Evolutionary conservation across 2,888 invertebrate genomes (phyloP).

Genomic region (Atrina japonica): DNA sequence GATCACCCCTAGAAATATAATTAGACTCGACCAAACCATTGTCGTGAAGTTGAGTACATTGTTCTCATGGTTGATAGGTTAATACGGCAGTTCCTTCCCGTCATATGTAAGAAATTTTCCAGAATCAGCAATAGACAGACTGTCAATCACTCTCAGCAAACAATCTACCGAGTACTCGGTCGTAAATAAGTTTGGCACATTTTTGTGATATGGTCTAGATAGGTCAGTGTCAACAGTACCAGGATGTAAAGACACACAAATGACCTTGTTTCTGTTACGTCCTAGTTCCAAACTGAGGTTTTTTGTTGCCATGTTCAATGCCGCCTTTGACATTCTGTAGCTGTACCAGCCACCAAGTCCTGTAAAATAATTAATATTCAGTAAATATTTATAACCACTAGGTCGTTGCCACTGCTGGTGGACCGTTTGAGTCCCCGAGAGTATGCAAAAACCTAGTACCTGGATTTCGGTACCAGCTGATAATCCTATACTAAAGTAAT

Average conservation of each 20-base stretch:
- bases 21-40: too few relatives aligned
- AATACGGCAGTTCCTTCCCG: slow-evolving; percentile 62
- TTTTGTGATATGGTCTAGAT: slow-evolving; percentile 71
- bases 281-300: slow-evolving; percentile 71
- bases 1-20: too few relatives aligned
- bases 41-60: too few relatives aligned
- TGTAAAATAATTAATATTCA: slow-evolving; percentile 43
- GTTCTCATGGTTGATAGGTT: too few relatives aligned
- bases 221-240: slow-evolving; percentile 73
- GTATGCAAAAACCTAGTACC: too few relatives aligned
- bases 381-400: too few relatives aligned
- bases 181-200: slow-evolving; percentile 67
- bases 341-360: slow-evolving; percentile 75
- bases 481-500: too few relatives aligned
- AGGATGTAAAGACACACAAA: slow-evolving; percentile 70
- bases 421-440: too few relatives aligned
- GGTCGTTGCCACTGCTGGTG: too few relatives aligned
- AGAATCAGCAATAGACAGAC: slow-evolving; percentile 58
- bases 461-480: too few relatives aligned
- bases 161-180: slow-evolving; percentile 64
- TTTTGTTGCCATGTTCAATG: slow-evolving; percentile 74
- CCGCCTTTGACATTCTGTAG: slow-evolving; percentile 72
- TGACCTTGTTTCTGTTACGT: slow-evolving; percentile 61
- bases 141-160: slow-evolving; percentile 65
- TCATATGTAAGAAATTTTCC: slow-evolving; percentile 72